Percentiles rank a stretch among this genome's conserved stretches.
These are phyloP conservation scores for Menidia beryllina DNA, from an alignment of 2,113 vertebrate genomes.

Conservation along the genomic window DNA sequence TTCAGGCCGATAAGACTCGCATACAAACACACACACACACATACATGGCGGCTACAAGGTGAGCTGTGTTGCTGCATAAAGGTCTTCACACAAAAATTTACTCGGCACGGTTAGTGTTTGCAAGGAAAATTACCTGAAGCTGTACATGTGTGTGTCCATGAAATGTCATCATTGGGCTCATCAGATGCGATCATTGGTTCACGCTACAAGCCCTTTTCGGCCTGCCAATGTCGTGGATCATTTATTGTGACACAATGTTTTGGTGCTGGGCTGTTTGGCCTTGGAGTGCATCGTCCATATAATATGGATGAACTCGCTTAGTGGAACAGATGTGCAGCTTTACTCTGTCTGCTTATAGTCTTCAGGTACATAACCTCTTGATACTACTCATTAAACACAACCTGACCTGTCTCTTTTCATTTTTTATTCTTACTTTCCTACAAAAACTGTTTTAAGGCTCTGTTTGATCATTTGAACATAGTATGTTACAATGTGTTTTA, in stretches of 20 bases:
- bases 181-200: conserved; percentile 58
- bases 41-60: conserved; percentile 5
- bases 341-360: conserved; percentile 5
- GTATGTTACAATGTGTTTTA: neutral
- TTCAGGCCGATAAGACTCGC: neutral
- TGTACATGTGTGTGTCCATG: conserved; percentile 4
- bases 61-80: conserved; percentile 9
- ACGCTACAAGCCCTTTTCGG: conserved; percentile 39
- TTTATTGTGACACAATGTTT: conserved; percentile 52
- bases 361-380: conserved; percentile 8
- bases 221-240: conserved; percentile 58
- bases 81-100: conserved; percentile 36
- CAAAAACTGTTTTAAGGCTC: too few relatives aligned
- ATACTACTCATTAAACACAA: conserved; percentile 27
- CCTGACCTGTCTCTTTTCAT: conserved; percentile 1
- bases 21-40: conserved; percentile 25
- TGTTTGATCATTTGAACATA: neutral
- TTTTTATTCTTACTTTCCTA: conserved; percentile 11
- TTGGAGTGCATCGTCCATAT: conserved; percentile 39
- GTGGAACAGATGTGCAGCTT: conserved; percentile 15
- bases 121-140: conserved; percentile 7
- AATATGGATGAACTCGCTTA: conserved; percentile 52
- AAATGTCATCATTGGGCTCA: conserved; percentile 38
- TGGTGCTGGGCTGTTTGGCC: conserved; percentile 56
- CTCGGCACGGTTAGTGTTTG: neutral